Evolutionary conservation across 2,113 vertebrate genomes (phyloP).

Genomic region (Tachuris rubrigastra): DNA sequence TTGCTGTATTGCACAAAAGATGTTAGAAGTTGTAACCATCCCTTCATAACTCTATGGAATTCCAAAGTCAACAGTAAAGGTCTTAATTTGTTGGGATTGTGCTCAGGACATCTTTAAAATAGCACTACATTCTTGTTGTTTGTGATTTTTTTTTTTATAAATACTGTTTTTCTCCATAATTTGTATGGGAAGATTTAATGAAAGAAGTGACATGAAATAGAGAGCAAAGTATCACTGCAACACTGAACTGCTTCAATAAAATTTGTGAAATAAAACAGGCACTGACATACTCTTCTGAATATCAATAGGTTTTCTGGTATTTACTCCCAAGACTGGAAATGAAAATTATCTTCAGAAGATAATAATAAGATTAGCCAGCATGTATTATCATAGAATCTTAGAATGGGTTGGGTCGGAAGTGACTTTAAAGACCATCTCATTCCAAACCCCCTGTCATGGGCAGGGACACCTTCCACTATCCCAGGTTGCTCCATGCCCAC

Average conservation of each 20-base stretch:
- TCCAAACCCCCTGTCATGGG: too few species aligned
- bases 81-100: not conserved
- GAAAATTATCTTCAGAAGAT: not conserved
- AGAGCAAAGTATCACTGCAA: not conserved
- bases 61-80: not conserved
- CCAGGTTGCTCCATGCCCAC: not conserved
- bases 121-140: not conserved
- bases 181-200: not conserved
- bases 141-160: not conserved
- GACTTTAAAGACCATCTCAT: too few species aligned
- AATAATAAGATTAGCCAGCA: not conserved
- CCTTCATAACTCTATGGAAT: not conserved
- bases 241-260: not conserved
- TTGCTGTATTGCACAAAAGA: not conserved
- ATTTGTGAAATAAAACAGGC: not conserved
- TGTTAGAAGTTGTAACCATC: not conserved
- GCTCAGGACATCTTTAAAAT: not conserved
- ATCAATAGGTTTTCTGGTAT: not conserved
- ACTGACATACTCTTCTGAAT: not conserved
- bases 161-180: not conserved
- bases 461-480: fast-evolving
- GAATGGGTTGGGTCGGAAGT: not conserved
- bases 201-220: not conserved
- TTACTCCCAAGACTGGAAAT: not conserved
- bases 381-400: not conserved